These are phyloP conservation scores for Sciurus vulgaris DNA, from an alignment of 2,797 vertebrate species.

Conservation along the genomic window DNA sequence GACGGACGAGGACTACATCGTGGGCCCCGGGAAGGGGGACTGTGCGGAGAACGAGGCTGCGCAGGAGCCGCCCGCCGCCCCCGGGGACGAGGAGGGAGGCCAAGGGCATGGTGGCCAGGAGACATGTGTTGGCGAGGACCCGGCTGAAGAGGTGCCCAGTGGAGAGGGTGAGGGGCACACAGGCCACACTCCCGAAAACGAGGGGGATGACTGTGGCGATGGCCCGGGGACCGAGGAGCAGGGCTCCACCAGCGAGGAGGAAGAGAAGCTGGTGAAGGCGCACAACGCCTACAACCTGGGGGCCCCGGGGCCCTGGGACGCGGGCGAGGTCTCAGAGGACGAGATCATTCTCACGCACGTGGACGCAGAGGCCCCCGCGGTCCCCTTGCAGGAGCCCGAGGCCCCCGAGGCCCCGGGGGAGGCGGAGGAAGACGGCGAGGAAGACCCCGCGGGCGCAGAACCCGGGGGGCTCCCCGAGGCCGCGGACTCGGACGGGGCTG, in stretches of 20 bases:
- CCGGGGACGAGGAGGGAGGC: conserved; percentile 67
- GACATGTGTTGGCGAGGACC: conserved; percentile 85
- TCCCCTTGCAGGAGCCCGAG: conserved; percentile 40
- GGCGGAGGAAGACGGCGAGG: neutral
- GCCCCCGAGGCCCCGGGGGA: neutral
- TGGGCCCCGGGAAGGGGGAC: conserved; percentile 75
- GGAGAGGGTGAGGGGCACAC: conserved; percentile 68
- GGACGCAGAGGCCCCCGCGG: neutral
- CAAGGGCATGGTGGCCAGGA: conserved; percentile 85
- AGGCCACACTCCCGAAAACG: conserved; percentile 39
- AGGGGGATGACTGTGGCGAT: conserved; percentile 59
- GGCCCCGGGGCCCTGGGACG: conserved; percentile 48
- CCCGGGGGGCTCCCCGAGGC: neutral
- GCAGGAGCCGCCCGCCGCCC: neutral
- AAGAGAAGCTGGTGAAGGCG: conserved; percentile 69
- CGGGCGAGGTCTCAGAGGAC: neutral
- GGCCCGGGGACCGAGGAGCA: conserved; percentile 73
- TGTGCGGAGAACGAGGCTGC: conserved; percentile 65
- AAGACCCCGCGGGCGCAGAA: neutral
- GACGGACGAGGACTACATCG: conserved; percentile 82
- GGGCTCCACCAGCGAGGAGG: conserved; percentile 51
- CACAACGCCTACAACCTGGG: conserved; percentile 73
- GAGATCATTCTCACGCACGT: conserved; percentile 66
- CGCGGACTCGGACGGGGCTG: conserved; percentile 26
- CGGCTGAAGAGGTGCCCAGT: conserved; percentile 43